A percentile compares a stretch with the other conserved stretches of the same genome.
These are phyloP conservation scores for Phoenicopterus ruber DNA, from an alignment of 2,113 vertebrate genomes.

Conservation along the genomic window DNA sequence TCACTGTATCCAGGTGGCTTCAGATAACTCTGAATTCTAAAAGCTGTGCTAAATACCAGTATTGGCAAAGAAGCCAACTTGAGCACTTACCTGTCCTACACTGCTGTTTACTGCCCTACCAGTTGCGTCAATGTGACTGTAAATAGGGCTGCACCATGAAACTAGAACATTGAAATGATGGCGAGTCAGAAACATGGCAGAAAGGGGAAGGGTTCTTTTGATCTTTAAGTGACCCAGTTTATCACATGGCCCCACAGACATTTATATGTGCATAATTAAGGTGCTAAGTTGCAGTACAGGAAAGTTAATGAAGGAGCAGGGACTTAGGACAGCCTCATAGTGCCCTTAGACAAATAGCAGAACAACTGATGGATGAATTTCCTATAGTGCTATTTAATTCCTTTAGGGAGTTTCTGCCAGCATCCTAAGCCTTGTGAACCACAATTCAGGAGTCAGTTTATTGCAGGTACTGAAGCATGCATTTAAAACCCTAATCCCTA, in stretches of 20 bases:
- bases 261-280: not conserved
- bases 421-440: not conserved
- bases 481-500: not conserved
- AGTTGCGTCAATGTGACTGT: not conserved
- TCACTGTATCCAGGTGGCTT: not conserved
- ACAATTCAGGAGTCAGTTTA: not conserved
- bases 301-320: not conserved
- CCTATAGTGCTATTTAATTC: not conserved
- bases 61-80: not conserved
- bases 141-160: not conserved
- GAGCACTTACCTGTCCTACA: accelerated
- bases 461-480: not conserved
- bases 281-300: not conserved
- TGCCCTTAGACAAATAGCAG: not conserved
- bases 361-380: not conserved
- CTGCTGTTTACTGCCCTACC: not conserved
- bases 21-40: not conserved
- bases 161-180: not conserved
- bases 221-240: not conserved
- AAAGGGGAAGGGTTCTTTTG: not conserved
- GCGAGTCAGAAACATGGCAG: not conserved
- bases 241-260: not conserved
- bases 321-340: not conserved
- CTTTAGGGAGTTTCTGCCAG: not conserved
- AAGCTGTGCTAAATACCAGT: not conserved